Evolutionary conservation across 2,888 invertebrate genomes (phyloP).

Genomic region (Nematopogon swammerdamellus): DNA sequence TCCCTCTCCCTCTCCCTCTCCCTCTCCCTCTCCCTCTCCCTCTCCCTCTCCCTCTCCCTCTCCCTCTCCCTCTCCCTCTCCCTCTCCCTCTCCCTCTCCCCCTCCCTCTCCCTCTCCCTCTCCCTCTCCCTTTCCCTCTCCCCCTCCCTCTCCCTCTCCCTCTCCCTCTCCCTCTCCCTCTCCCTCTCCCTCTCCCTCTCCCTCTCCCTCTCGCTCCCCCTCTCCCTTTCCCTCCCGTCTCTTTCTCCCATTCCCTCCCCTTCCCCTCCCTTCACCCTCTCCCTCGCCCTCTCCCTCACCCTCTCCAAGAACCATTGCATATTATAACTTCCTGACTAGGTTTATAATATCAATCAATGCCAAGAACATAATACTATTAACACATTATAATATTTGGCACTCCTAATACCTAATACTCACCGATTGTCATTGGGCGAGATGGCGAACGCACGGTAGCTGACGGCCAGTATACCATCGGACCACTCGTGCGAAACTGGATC

Average conservation of each 20-base stretch:
- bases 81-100: background rate
- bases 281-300: too few relatives aligned
- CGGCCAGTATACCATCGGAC: slow-evolving; percentile 86
- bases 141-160: background rate
- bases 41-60: background rate
- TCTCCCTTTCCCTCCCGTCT: too few relatives aligned
- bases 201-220: too few relatives aligned
- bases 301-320: too few relatives aligned
- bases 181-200: background rate
- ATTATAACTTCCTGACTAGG: too few relatives aligned
- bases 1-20: background rate
- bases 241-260: too few relatives aligned
- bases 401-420: slow-evolving; percentile 27
- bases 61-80: background rate
- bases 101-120: background rate
- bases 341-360: too few relatives aligned
- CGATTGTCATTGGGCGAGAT: slow-evolving; percentile 70
- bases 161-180: background rate
- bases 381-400: too few relatives aligned
- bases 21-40: background rate
- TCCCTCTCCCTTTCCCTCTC: background rate
- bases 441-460: slow-evolving; percentile 78
- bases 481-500: slow-evolving; percentile 94
- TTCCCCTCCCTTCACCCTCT: background rate
- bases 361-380: too few relatives aligned